phyloP scores from a whole-genome alignment of 2,797 vertebrate species.

The Acanthurus tractus region DNA sequence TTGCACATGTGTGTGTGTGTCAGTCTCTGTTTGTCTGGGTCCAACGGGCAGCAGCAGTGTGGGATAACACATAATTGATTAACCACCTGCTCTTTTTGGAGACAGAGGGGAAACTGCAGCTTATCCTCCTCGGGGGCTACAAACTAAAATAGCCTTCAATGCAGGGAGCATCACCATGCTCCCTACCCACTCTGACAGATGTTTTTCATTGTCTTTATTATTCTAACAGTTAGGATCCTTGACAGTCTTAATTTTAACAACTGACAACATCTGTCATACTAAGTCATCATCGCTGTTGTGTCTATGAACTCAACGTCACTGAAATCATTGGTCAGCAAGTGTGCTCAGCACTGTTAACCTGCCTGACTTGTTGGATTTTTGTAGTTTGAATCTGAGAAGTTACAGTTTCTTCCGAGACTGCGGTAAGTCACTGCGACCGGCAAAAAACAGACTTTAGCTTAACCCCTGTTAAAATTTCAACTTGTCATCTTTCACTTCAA shows the following conservation, averaged over 20 bases:
- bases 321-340: background rate
- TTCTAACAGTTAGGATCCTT: background rate
- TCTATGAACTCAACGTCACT: background rate
- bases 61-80: slow-evolving; percentile 76
- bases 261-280: background rate
- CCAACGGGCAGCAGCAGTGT: slow-evolving; percentile 64
- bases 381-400: background rate
- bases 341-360: background rate
- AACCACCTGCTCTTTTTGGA: slow-evolving; percentile 78
- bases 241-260: background rate
- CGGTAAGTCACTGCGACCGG: too few species aligned
- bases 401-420: background rate
- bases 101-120: slow-evolving; percentile 21
- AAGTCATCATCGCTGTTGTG: background rate
- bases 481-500: background rate
- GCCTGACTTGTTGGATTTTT: background rate
- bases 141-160: slow-evolving; percentile 60
- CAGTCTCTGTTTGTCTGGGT: slow-evolving; percentile 46
- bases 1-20: slow-evolving; percentile 29
- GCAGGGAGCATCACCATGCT: slow-evolving; percentile 22
- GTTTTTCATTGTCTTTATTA: slow-evolving; percentile 27
- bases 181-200: slow-evolving; percentile 14
- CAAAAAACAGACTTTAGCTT: background rate
- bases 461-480: background rate
- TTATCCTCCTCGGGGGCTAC: slow-evolving; percentile 49